These are phyloP conservation scores for Conops quadrifasciatus DNA, from an alignment of 2,888 invertebrate species.

Conservation along the genomic window DNA sequence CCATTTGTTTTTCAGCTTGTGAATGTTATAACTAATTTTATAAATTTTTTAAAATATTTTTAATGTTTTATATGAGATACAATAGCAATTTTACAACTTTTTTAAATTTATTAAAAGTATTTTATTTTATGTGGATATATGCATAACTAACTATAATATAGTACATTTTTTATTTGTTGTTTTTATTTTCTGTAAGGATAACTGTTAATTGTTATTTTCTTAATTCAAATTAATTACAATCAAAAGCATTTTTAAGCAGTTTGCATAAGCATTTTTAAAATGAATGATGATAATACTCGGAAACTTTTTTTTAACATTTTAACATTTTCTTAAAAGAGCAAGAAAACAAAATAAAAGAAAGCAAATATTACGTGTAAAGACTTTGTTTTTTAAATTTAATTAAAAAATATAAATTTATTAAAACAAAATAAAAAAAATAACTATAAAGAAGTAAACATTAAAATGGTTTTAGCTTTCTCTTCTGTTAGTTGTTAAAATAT, in stretches of 20 bases:
- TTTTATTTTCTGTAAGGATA: slow-evolving; percentile 11
- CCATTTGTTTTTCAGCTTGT: slow-evolving; percentile 3
- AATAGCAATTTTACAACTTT: slow-evolving; percentile 23
- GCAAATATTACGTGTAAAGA: too few relatives aligned
- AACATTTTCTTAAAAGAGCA: too few relatives aligned
- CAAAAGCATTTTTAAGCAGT: slow-evolving; percentile 34
- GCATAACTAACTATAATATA: slow-evolving; percentile 39
- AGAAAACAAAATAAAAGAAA: neutral
- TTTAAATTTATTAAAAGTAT: slow-evolving; percentile 34
- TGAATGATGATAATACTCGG: slow-evolving; percentile 25
- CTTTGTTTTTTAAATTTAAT: too few relatives aligned
- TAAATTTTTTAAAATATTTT: slow-evolving; percentile 10
- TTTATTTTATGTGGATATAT: slow-evolving; percentile 29
- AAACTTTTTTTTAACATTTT: too few relatives aligned
- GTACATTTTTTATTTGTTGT: neutral
- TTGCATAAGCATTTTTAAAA: slow-evolving; percentile 24
- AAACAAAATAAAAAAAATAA: neutral
- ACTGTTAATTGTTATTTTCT: slow-evolving; percentile 20
- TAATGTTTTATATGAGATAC: slow-evolving; percentile 33
- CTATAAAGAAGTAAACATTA: neutral
- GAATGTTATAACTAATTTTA: slow-evolving; percentile 8
- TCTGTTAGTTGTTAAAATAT: too few relatives aligned
- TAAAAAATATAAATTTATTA: neutral
- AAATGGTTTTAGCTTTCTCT: too few relatives aligned
- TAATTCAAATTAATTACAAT: slow-evolving; percentile 18